A percentile compares a stretch with the other conserved stretches of the same genome.
phyloP scores from a whole-genome alignment of 2,888 invertebrate genomes.

The Diloba caeruleocephala region DNA sequence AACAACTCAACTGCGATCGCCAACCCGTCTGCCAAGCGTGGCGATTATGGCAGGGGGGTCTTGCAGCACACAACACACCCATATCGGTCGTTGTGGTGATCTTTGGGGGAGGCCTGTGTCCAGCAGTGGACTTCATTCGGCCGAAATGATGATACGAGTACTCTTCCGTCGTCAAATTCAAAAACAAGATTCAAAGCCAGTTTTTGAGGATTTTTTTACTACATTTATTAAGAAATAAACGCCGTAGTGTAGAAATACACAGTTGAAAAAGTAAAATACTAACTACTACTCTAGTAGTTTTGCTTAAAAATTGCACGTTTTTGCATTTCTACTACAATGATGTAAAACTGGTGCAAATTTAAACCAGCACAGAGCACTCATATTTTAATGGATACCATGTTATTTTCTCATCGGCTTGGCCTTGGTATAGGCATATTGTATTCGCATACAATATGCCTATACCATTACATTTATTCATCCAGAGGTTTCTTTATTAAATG shows the following conservation, averaged over 20 bases:
- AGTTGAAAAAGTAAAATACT: conserved; percentile 1
- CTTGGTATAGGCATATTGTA: background rate
- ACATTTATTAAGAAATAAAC: too few species aligned
- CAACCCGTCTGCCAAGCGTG: too few species aligned
- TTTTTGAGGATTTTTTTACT: background rate
- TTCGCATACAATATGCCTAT: too few species aligned
- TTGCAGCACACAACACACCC: too few species aligned
- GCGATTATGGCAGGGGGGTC: too few species aligned
- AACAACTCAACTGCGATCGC: too few species aligned
- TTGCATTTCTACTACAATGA: background rate
- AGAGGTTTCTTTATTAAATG: conserved; percentile 4
- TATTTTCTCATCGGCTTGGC: background rate
- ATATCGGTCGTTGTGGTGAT: too few species aligned
- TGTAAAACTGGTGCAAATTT: background rate
- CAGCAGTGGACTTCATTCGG: too few species aligned
- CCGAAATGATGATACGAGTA: too few species aligned
- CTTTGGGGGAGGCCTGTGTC: too few species aligned
- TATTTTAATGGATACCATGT: background rate
- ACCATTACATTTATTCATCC: background rate
- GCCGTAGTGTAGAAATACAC: background rate
- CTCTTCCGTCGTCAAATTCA: too few species aligned
- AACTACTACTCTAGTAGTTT: background rate
- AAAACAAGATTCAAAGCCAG: too few species aligned
- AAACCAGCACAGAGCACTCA: background rate
- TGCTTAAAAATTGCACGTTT: background rate